These are phyloP conservation scores for Ivindomyrus marchei DNA, from an alignment of 2,113 vertebrate species.

Conservation along the genomic window DNA sequence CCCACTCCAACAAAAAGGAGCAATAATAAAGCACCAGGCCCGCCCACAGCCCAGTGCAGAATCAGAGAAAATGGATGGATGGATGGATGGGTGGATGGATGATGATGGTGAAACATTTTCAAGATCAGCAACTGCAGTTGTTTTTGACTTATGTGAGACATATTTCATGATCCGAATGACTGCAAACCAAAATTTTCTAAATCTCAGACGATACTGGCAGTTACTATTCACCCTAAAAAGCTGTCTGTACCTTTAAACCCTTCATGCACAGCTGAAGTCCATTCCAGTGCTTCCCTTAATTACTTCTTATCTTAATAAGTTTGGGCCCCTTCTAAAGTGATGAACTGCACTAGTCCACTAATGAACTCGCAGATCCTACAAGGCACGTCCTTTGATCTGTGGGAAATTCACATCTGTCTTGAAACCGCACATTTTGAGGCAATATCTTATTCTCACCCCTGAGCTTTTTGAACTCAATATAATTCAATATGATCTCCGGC, in stretches of 20 bases:
- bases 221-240: neutral
- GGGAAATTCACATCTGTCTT: neutral
- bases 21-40: neutral
- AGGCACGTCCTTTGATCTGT: neutral
- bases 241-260: neutral
- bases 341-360: neutral
- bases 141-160: neutral
- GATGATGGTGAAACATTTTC: neutral
- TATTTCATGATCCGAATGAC: neutral
- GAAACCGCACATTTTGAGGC: neutral
- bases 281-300: neutral
- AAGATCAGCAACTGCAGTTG: neutral
- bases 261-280: neutral
- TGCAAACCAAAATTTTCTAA: neutral
- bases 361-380: neutral
- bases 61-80: neutral
- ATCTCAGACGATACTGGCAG: neutral
- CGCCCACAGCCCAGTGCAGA: neutral
- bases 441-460: neutral
- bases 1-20: neutral
- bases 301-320: slow-evolving; percentile 12
- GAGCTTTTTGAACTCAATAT: neutral
- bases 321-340: neutral
- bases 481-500: slow-evolving; percentile 2
- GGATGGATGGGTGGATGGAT: neutral